Conservation (phyloP, 1,140 invertebrate species). For the Palaemon carinicauda region DNA sequence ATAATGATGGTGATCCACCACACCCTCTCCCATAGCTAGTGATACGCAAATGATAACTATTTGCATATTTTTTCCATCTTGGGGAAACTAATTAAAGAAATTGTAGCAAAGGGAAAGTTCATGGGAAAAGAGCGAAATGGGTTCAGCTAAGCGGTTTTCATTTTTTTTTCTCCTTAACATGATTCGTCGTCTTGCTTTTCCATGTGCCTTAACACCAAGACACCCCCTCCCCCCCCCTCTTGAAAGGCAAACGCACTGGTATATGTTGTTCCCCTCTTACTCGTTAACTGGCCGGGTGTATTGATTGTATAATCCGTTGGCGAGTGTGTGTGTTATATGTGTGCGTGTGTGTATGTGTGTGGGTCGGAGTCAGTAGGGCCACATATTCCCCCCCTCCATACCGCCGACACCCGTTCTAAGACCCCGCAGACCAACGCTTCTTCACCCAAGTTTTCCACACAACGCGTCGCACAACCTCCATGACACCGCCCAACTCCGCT, state of each 20-base stretch:
- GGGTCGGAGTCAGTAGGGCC: neutral
- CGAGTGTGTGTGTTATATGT: neutral
- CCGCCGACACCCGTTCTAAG: neutral
- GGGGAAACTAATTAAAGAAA: no score
- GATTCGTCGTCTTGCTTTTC: neutral
- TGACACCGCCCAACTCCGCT: no score
- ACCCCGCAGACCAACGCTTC: no score
- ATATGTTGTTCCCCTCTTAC: neutral
- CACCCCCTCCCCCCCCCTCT: neutral
- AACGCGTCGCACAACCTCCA: no score
- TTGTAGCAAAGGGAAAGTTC: no score
- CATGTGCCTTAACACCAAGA: neutral
- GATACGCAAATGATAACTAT: no score
- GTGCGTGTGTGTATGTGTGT: constrained; percentile 17
- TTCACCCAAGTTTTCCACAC: no score
- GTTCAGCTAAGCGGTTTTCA: neutral
- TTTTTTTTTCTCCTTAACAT: neutral
- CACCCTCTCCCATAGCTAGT: no score
- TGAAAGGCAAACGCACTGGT: neutral
- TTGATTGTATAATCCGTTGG: constrained; percentile 41
- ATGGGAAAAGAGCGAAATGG: no score
- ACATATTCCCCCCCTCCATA: neutral
- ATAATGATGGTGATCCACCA: no score
- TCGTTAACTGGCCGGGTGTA: constrained; percentile 31
- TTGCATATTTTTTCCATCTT: no score